Conservation (phyloP, 2,888 invertebrate genomes). For the Fragum sueziense region DNA sequence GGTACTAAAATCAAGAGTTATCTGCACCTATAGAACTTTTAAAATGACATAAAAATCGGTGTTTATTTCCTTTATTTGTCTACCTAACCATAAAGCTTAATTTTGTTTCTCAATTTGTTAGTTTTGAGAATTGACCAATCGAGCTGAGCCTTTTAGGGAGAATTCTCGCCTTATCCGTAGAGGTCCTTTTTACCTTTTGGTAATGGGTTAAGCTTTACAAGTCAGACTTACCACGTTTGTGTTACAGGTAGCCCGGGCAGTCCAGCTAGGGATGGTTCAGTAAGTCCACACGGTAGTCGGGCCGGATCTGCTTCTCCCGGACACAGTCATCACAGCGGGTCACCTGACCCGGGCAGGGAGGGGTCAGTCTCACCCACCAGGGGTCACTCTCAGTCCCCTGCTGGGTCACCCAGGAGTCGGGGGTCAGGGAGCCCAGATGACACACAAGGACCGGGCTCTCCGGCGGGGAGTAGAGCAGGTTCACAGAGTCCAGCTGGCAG, state of each 20-base stretch:
- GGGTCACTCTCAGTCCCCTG: slow-evolving; percentile 15
- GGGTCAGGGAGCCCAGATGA: slow-evolving; percentile 43
- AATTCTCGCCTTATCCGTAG: too few species aligned
- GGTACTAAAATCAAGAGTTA: too few species aligned
- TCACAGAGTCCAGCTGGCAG: slow-evolving; percentile 37
- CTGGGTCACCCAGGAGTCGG: slow-evolving; percentile 25
- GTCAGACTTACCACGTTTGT: too few species aligned
- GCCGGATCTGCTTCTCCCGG: not conserved
- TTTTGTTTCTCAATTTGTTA: too few species aligned
- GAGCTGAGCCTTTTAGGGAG: too few species aligned
- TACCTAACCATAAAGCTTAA: too few species aligned
- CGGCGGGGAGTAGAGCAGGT: slow-evolving; percentile 39
- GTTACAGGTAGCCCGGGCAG: slow-evolving; percentile 24
- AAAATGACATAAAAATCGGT: too few species aligned
- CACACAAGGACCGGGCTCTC: slow-evolving; percentile 48
- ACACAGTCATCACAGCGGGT: slow-evolving; percentile 20
- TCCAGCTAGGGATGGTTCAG: slow-evolving; percentile 33
- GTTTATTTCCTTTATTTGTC: too few species aligned
- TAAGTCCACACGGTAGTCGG: slow-evolving; percentile 33
- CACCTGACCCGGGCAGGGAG: slow-evolving; percentile 42
- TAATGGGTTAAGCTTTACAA: too few species aligned
- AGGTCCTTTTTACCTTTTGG: too few species aligned
- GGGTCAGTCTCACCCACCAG: slow-evolving; percentile 41
- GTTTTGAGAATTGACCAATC: too few species aligned
- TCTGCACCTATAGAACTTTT: too few species aligned